Evolutionary conservation across 2,797 vertebrate genomes (phyloP).

Genomic region (Onychomys torridus): DNA sequence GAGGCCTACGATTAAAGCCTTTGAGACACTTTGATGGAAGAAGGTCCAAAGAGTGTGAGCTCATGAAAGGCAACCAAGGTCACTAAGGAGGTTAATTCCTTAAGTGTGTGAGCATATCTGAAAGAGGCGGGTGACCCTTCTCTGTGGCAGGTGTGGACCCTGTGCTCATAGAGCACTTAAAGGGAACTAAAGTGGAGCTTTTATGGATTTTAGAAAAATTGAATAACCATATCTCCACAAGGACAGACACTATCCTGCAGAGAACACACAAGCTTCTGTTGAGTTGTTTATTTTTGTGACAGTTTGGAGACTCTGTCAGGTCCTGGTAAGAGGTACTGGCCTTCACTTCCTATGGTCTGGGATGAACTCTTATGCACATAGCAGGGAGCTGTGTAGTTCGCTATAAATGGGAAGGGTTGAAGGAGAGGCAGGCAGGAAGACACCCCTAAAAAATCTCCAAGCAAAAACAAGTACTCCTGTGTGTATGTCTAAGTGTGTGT

Average conservation of each 20-base stretch:
- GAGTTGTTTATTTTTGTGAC: conserved; percentile 63
- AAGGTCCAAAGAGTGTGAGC: neutral
- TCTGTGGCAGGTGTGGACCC: neutral
- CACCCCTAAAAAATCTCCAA: neutral
- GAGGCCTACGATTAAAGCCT: neutral
- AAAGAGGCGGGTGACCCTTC: neutral
- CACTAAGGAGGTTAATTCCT: conserved; percentile 32
- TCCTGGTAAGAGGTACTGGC: conserved; percentile 3
- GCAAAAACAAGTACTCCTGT: neutral
- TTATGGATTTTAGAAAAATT: conserved; percentile 34
- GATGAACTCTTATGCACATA: conserved; percentile 2
- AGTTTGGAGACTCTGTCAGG: conserved; percentile 56
- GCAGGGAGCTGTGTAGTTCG: neutral
- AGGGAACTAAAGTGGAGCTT: neutral
- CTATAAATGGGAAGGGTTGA: neutral
- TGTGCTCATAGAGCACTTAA: neutral
- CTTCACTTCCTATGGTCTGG: conserved; percentile 30
- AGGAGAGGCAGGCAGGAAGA: neutral
- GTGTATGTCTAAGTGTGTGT: neutral
- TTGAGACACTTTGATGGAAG: conserved; percentile 5
- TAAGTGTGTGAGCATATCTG: neutral
- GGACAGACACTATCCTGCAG: neutral
- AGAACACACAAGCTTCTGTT: conserved; percentile 10
- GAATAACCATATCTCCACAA: conserved; percentile 56
- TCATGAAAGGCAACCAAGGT: neutral